phyloP scores from a whole-genome alignment of 2,113 vertebrate genomes.

The Bucco capensis region DNA sequence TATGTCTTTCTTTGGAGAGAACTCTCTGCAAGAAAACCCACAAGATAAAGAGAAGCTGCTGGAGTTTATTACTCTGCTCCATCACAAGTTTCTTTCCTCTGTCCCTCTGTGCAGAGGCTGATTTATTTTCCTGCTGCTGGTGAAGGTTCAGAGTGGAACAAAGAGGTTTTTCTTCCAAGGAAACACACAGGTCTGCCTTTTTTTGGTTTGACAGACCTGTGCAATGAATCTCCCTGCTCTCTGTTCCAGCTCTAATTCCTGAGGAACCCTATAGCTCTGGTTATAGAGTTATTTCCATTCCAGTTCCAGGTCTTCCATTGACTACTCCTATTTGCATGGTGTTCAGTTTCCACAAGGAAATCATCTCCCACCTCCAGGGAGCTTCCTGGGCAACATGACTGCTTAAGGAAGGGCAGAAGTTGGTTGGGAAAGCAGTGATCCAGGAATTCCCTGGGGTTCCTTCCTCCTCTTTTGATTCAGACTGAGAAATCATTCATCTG shows the following conservation, averaged over 20 bases:
- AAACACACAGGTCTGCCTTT: not conserved
- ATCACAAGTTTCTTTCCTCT: not conserved
- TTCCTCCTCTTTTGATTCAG: not conserved
- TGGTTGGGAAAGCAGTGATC: not conserved
- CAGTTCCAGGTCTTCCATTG: not conserved
- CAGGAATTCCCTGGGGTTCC: not conserved
- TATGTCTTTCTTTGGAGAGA: constrained; percentile 9
- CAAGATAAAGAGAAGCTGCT: not conserved
- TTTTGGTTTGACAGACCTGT: not conserved
- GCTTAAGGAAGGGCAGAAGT: not conserved
- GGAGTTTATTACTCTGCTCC: constrained; percentile 29
- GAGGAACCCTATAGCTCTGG: not conserved
- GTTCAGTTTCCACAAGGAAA: not conserved
- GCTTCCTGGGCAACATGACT: not conserved
- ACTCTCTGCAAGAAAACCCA: not conserved
- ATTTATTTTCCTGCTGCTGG: not conserved
- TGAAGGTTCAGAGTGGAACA: not conserved
- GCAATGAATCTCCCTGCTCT: not conserved
- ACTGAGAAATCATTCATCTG: not conserved
- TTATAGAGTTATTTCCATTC: not conserved
- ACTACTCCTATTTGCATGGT: not conserved
- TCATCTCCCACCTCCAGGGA: not conserved
- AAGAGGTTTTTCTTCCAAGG: not conserved
- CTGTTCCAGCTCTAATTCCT: not conserved
- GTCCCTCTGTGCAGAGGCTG: not conserved